phyloP scores from a whole-genome alignment of 1,140 invertebrate species.

The Zeugodacus cucurbitae region DNA sequence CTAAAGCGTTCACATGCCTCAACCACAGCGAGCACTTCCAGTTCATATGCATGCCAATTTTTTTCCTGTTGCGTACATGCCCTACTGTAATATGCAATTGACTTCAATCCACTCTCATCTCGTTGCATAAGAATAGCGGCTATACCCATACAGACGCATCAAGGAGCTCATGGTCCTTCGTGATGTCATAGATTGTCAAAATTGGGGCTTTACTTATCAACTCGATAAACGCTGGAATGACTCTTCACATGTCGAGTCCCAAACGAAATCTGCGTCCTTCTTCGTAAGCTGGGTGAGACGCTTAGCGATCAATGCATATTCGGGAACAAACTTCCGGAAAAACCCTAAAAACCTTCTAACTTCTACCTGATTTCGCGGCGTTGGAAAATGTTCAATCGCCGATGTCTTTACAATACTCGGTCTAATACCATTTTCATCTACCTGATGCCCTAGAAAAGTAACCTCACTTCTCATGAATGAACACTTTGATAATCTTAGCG shows the following conservation, averaged over 20 bases:
- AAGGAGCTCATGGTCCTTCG: not conserved
- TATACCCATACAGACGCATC: not conserved
- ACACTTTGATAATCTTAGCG: not conserved
- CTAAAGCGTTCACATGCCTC: no score
- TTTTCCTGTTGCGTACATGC: no score
- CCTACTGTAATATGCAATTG: no score
- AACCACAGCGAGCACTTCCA: not conserved
- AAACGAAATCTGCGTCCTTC: no score
- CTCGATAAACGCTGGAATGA: not conserved
- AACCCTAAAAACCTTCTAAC: no score
- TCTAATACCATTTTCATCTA: not conserved
- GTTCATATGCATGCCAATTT: no score
- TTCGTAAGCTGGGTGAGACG: not conserved
- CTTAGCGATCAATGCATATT: not conserved
- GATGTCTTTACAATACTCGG: not conserved
- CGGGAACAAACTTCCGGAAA: no score
- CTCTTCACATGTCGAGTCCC: no score
- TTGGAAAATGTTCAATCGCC: not conserved
- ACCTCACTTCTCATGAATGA: not conserved
- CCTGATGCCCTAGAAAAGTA: not conserved
- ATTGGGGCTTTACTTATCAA: not conserved
- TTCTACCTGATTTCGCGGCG: not conserved
- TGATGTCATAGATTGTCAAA: not conserved
- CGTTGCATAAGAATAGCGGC: not conserved
- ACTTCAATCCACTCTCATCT: not conserved